Base-by-base conservation (phyloP, 2,113 vertebrate genomes). In the Vulpes vulpes region DNA sequence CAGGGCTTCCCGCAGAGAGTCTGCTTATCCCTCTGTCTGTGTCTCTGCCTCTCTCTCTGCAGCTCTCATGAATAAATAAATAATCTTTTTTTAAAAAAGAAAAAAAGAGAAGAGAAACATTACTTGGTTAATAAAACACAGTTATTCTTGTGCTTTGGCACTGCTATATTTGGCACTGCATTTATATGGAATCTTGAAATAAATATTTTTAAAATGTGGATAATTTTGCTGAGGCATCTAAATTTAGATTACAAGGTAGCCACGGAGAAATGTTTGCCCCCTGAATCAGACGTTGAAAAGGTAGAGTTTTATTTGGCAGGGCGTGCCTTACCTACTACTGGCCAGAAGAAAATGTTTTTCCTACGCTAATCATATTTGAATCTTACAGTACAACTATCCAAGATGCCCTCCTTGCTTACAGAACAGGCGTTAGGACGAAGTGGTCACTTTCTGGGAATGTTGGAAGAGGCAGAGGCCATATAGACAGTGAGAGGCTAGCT, bases 141-240 rank as follows among this genome's bases (percentile, higher is more conserved):
- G 51, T 10, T 15, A 11, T 1, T 15, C 30, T 53, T 25, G 43
- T 20, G 57, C 27, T 84, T 79, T 38, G 64, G 76, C 12, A 1
- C 60, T 62, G 30, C 73, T 76, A n/a, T 64, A 53, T 15, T 59
- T 59, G 87, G 38, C 27, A 16, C 55, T n/a, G 16, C 6, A 11
- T 92, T 74, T 84, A 55, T 82, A 74, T 94, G 74, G 67, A 71
- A 87, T 81, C 82, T 95, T 87, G 94, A 93, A 97, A 89, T 90
- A 79, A 57, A 91, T 83, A 67, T 73, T 92, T 96, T 84, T 5
- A 16, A 92, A 87, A 82, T 38, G 73, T 49, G 71, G 59, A 64
- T 65, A 10, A 67, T 90, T 86, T 67, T 88, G 62, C 84, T 19
- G 80, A 94, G 23, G 23, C 23, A 19, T 80, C 74, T 97, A 97